A percentile compares a stretch with the other conserved stretches of the same genome.
Conservation (phyloP, 2,113 vertebrate genomes). For the Egretta garzetta region DNA sequence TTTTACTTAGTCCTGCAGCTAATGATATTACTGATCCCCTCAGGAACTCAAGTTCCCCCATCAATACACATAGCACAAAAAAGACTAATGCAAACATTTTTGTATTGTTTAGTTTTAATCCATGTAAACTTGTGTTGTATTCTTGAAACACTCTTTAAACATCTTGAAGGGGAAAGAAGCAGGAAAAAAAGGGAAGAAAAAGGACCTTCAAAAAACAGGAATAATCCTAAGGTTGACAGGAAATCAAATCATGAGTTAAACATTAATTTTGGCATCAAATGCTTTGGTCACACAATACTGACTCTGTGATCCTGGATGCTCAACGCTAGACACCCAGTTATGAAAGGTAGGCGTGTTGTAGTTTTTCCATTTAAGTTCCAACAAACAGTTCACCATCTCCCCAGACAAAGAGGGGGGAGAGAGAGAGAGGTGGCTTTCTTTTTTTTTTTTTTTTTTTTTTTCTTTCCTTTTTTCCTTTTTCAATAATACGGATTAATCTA, state of each 20-base stretch:
- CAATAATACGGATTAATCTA: slow-evolving; percentile 82
- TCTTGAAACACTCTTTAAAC: slow-evolving; percentile 70
- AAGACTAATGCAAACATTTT: slow-evolving; percentile 66
- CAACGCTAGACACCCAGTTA: slow-evolving; percentile 87
- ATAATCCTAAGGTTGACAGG: slow-evolving; percentile 69
- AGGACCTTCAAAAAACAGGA: slow-evolving; percentile 71
- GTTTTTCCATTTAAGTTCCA: slow-evolving; percentile 92
- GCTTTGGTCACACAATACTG: slow-evolving; percentile 99
- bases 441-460: not conserved
- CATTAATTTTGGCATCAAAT: slow-evolving; percentile 97
- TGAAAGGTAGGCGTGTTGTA: slow-evolving; percentile 99
- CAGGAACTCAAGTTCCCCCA: slow-evolving; percentile 62
- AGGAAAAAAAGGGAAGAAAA: slow-evolving; percentile 64
- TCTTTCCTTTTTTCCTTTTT: slow-evolving; percentile 87
- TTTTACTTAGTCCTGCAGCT: slow-evolving; percentile 44
- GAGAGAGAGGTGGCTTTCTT: slow-evolving; percentile 63
- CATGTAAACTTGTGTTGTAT: slow-evolving; percentile 68
- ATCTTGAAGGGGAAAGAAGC: slow-evolving; percentile 69
- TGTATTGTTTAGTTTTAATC: slow-evolving; percentile 73
- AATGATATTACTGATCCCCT: slow-evolving; percentile 63
- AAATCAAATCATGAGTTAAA: slow-evolving; percentile 80
- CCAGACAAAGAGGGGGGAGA: slow-evolving; percentile 81
- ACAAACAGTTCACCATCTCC: slow-evolving; percentile 88
- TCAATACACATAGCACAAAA: slow-evolving; percentile 59
- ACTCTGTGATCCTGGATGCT: slow-evolving; percentile 89